Conservation (phyloP, 2,113 vertebrate species). For the Mohoua ochrocephala region DNA sequence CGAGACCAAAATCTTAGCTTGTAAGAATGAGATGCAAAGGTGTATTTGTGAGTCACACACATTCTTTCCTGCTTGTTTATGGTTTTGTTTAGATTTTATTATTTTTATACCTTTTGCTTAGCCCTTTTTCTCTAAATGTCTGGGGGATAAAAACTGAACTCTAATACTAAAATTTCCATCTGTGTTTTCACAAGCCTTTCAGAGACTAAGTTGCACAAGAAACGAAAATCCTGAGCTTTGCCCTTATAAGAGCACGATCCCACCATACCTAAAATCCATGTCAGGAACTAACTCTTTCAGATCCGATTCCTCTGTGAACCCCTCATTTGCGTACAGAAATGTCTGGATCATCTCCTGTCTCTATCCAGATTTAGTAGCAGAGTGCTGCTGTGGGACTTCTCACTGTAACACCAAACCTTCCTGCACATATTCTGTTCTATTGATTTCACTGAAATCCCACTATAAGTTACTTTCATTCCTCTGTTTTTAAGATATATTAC, state of each 20-base stretch:
- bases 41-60: neutral
- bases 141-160: neutral
- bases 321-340: neutral
- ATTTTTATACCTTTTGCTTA: neutral
- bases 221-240: neutral
- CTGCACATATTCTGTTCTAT: neutral
- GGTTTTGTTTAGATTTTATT: neutral
- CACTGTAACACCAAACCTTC: neutral
- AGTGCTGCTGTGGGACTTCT: slow-evolving; percentile 12
- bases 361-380: slow-evolving; percentile 1
- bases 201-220: neutral
- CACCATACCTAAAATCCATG: neutral
- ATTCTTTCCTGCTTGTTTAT: neutral
- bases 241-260: neutral
- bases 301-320: neutral
- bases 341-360: slow-evolving; percentile 27
- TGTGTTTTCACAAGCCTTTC: neutral
- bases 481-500: neutral
- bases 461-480: neutral
- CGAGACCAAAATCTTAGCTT: neutral
- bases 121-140: neutral
- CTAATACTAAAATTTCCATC: neutral
- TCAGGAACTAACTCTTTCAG: neutral
- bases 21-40: neutral
- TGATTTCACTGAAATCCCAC: slow-evolving; percentile 4